Percentiles rank a stretch among this genome's conserved stretches.
phyloP scores from a whole-genome alignment of 2,888 invertebrate genomes.

The Lasioglossum calceatum region DNA sequence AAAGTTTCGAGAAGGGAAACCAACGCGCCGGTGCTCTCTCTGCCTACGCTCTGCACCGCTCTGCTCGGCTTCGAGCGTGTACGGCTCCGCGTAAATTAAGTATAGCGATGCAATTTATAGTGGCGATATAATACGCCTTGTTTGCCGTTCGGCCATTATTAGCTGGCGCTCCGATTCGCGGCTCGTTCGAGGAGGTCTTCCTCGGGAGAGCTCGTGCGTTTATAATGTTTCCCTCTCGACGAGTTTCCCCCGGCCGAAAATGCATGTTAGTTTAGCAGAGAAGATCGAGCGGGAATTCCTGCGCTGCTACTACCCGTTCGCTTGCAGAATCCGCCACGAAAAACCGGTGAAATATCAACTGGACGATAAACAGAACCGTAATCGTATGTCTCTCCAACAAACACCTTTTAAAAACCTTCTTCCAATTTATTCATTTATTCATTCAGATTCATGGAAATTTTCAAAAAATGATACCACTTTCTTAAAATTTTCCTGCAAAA shows the following conservation, averaged over 20 bases:
- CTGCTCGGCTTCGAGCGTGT: background rate
- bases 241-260: conserved; percentile 36
- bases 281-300: background rate
- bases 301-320: background rate
- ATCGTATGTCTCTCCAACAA: background rate
- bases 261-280: conserved; percentile 32
- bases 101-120: conserved; percentile 73
- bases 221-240: conserved; percentile 54
- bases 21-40: conserved; percentile 11
- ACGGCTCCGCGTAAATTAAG: conserved; percentile 68
- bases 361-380: background rate
- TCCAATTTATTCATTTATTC: background rate
- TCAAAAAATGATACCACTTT: too few species aligned
- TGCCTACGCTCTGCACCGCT: background rate
- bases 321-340: background rate
- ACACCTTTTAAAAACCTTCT: background rate
- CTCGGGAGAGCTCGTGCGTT: conserved; percentile 44
- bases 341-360: background rate
- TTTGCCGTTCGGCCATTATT: conserved; percentile 75
- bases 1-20: conserved; percentile 71
- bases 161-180: conserved; percentile 64
- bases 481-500: too few species aligned
- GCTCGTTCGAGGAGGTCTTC: conserved; percentile 54
- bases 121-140: conserved; percentile 75
- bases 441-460: background rate